Conservation (phyloP, 1,140 invertebrate species). For the Gryllus bimaculatus region DNA sequence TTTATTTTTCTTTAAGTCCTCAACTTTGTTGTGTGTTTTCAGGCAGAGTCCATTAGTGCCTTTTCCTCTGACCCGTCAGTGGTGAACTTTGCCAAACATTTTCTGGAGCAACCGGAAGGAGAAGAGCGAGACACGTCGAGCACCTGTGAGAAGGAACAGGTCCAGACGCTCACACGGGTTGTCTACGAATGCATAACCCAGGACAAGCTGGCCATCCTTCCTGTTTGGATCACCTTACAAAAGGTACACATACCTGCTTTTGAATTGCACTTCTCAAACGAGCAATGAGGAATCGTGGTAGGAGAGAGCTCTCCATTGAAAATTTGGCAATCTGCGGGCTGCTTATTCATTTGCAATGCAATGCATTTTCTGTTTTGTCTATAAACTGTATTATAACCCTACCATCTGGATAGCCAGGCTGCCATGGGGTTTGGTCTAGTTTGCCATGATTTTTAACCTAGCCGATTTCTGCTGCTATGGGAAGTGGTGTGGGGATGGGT, state of each 20-base stretch:
- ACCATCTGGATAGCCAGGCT: too few species aligned
- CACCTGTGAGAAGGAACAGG: slow-evolving; percentile 40
- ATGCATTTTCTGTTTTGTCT: not conserved
- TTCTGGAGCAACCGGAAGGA: slow-evolving; percentile 37
- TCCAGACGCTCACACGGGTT: slow-evolving; percentile 61
- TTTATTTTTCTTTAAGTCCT: not conserved
- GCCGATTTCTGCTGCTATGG: too few species aligned
- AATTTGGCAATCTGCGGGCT: slow-evolving; percentile 11
- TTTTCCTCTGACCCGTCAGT: slow-evolving; percentile 45
- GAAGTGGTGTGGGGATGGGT: too few species aligned
- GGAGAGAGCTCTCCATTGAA: slow-evolving; percentile 21
- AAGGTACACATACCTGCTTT: slow-evolving; percentile 40
- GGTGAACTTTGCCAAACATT: slow-evolving; percentile 48
- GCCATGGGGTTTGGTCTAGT: too few species aligned
- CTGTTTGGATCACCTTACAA: slow-evolving; percentile 58
- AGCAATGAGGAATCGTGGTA: not conserved
- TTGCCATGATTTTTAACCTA: too few species aligned
- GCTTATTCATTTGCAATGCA: not conserved
- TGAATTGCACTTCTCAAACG: slow-evolving; percentile 12
- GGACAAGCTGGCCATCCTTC: slow-evolving; percentile 71
- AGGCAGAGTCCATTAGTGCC: slow-evolving; percentile 39
- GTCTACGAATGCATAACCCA: slow-evolving; percentile 79
- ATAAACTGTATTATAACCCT: not conserved
- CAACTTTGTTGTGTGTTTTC: slow-evolving; percentile 19
- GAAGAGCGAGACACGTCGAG: not conserved